phyloP scores from a whole-genome alignment of 2,113 vertebrate genomes.

The Crotalus viridis region DNA sequence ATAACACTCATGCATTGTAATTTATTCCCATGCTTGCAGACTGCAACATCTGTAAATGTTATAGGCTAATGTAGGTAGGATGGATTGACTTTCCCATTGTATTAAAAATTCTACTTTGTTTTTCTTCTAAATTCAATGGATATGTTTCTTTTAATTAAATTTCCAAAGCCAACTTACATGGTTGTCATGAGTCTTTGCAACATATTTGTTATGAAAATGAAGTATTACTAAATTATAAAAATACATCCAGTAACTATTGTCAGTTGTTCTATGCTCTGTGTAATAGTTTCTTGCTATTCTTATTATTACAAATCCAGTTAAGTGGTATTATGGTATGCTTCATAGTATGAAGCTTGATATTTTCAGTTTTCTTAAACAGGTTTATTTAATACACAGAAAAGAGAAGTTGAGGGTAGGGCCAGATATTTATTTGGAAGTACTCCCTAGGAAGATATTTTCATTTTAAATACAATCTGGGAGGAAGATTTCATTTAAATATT shows the following conservation, averaged over 20 bases:
- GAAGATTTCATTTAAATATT: not conserved
- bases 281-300: not conserved
- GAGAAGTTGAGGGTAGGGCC: not conserved
- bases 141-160: not conserved
- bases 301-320: not conserved
- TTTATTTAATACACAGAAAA: not conserved
- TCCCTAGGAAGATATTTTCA: not conserved
- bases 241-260: not conserved
- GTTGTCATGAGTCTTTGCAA: not conserved
- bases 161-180: not conserved
- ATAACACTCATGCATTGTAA: not conserved
- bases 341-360: not conserved
- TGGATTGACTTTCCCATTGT: not conserved
- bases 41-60: not conserved
- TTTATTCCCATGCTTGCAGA: not conserved
- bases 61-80: not conserved
- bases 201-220: slow-evolving; percentile 1
- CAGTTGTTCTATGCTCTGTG: not conserved
- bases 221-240: not conserved
- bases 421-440: not conserved
- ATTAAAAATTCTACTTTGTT: not conserved
- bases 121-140: not conserved
- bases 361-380: not conserved
- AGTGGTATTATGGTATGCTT: not conserved
- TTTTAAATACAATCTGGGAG: not conserved